phyloP scores from a whole-genome alignment of 2,113 vertebrate species.

The Nibea albiflora region DNA sequence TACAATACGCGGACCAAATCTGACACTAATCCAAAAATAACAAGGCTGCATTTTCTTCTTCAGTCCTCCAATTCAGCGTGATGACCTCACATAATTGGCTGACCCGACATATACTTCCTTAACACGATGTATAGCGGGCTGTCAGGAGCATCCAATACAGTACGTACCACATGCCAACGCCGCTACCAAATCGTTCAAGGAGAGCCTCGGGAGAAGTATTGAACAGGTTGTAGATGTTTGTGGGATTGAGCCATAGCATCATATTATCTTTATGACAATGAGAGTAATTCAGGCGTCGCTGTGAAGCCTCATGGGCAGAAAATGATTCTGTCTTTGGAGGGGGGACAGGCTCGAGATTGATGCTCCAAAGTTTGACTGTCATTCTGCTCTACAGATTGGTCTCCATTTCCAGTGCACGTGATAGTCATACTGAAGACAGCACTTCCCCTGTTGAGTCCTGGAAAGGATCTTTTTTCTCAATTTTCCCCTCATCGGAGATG shows the following conservation, averaged over 20 bases:
- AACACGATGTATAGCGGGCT: slow-evolving; percentile 29
- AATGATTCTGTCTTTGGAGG: slow-evolving; percentile 42
- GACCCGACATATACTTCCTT: slow-evolving; percentile 57
- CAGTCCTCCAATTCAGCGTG: slow-evolving; percentile 45
- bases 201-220: slow-evolving; percentile 28
- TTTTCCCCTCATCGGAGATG: slow-evolving; percentile 83
- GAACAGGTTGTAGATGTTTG: slow-evolving; percentile 26
- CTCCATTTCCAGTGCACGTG: slow-evolving; percentile 89
- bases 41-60: slow-evolving; percentile 69
- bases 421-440: slow-evolving; percentile 95
- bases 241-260: slow-evolving; percentile 31
- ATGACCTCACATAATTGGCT: slow-evolving; percentile 65
- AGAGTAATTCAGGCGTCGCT: slow-evolving; percentile 22
- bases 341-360: slow-evolving; percentile 6
- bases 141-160: slow-evolving; percentile 11
- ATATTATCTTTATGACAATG: slow-evolving; percentile 46
- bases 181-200: slow-evolving; percentile 13
- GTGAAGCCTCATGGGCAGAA: slow-evolving; percentile 31
- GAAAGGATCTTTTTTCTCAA: slow-evolving; percentile 86
- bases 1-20: slow-evolving; percentile 52
- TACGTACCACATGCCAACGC: slow-evolving; percentile 8
- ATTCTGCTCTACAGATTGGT: slow-evolving; percentile 77
- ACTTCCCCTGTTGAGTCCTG: slow-evolving; percentile 88
- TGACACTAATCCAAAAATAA: slow-evolving; percentile 82
- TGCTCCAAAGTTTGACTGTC: slow-evolving; percentile 32